Conservation (phyloP, 1,140 invertebrate species). For the Macrocentrus cingulum region DNA sequence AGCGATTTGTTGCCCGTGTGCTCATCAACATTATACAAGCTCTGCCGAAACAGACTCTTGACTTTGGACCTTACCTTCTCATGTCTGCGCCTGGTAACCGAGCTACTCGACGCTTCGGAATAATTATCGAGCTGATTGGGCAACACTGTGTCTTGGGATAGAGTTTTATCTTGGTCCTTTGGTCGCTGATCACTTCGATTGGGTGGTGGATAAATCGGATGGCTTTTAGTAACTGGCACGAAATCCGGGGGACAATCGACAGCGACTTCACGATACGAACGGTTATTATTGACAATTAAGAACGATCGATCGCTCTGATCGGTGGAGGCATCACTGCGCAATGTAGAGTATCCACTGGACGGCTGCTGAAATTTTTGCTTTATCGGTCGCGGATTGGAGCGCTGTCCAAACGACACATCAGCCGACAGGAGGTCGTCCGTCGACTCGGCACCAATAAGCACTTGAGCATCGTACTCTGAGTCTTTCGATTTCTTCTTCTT, state of each 20-base stretch:
- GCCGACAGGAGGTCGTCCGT: slow-evolving; percentile 58
- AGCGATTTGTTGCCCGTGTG: background rate
- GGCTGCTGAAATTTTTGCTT: slow-evolving; percentile 48
- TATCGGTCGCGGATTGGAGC: slow-evolving; percentile 25
- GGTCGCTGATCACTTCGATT: slow-evolving; percentile 18
- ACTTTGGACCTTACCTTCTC: slow-evolving; percentile 54
- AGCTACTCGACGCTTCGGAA: slow-evolving; percentile 16
- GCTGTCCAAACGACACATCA: slow-evolving; percentile 27
- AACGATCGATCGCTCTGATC: slow-evolving; percentile 50
- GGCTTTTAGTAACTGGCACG: slow-evolving; percentile 71
- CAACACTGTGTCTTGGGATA: no score
- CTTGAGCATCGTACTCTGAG: slow-evolving; percentile 35
- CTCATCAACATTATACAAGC: background rate
- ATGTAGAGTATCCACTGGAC: slow-evolving; percentile 53
- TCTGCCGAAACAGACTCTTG: slow-evolving; percentile 40
- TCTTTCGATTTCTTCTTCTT: slow-evolving; percentile 28
- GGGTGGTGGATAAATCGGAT: slow-evolving; percentile 73
- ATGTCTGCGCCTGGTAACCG: slow-evolving; percentile 21
- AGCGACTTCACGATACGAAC: slow-evolving; percentile 67
- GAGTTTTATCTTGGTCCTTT: background rate
- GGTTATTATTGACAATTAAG: slow-evolving; percentile 47
- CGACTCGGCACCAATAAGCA: slow-evolving; percentile 51
- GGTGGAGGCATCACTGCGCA: slow-evolving; percentile 57
- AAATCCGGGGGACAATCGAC: slow-evolving; percentile 77
- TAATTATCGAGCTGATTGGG: no score